Base-by-base conservation (phyloP, 2,888 invertebrate species). In the Idaea dimidiata region DNA sequence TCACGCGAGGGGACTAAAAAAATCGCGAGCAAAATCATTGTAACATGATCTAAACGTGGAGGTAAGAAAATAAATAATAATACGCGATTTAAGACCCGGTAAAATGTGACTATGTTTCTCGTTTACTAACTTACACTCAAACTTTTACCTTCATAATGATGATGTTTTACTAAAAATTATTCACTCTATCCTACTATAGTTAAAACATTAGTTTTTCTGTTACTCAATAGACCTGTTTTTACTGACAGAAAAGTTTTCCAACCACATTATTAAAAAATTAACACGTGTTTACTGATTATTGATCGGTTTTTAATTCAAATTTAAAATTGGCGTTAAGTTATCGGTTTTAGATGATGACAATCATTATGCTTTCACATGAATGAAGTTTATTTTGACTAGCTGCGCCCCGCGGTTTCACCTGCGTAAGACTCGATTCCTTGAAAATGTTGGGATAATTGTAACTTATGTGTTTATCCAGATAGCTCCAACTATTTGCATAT, bases 231-330 rank as follows among this genome's bases (percentile, higher is more conserved):
- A 55, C 54, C 54, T 7, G 54, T 55, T 55, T 17, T 17, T 59
- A 60, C 62, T 62, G 66, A 68, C 65, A 68, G 61, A 69, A 63
- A 72, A 72, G 43, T 43, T 43, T 43, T 43, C 43, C 10, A 14
- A 61, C 66, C 59, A 63, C 66, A 70, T 67, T 68, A 68, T 68
- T 68, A 62, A 10, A 17, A 17, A 63, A 65, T 67, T 69, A 62
- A 65, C 69, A 68, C 68, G 66, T 72, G 70, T 67, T 68, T 72
- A 70, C 24, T 65, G 65, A 66, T 67, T 68, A 64, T 63, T 61
- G 66, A 67, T 61, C 62, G 58, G 61, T 61, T 60, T 66, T 68
- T 68, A 59, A 68, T 68, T 68, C 62, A 66, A 71, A 70, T 67
- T 60, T 64, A 59, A 57, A 43, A 43, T 43, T 43, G 43, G 43